Base-by-base conservation (phyloP, 2,113 vertebrate genomes). In the Caranx ignobilis region DNA sequence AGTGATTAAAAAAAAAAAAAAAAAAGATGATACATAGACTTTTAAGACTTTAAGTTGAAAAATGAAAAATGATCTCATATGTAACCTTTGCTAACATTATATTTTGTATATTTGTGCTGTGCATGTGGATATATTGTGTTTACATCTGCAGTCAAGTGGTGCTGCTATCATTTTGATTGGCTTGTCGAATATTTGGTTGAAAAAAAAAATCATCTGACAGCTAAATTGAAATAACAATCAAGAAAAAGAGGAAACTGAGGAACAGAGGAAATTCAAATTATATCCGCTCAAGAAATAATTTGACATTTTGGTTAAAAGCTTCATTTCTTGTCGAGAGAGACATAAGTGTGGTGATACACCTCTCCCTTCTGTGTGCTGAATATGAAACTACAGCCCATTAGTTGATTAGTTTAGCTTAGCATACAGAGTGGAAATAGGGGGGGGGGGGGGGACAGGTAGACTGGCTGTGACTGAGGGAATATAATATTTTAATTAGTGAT, bases 1-100 rank as follows among this genome's bases (percentile, higher is more conserved):
- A 16, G 10, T 12, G 7, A n/a, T 37, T 11, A 43, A 69, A 26
- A 26, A 50, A 69, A 43, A 69, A 26, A 26, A 50, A 69, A 60
- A 70, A 60, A 12, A 11, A 55, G 11, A 12, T 56, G 7, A 15
- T 59, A 34, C 11, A 43, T 61, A 13, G 37, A 52, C 26, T 55
- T 68, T 67, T 43, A 61, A 71, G 62, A 39, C 19, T 62, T 63
- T 32, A 45, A 21, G 16, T 39, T 55, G 21, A 15, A 18, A 55
- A 6, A 54, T 35, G 39, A 11, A 8, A 45, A 45, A 10, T 31
- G 8, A 50, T 64, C 6, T 34, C 26, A 48, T 0, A n/a, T 56
- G 13, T 18, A 55, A 45, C 15, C 61, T 45, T 26, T 26, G n/a
- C 12, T 15, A 45, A 15, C 8, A 63, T 8, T 8, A 6, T 26